phyloP scores from a whole-genome alignment of 2,888 invertebrate species.

The Callosobruchus maculatus region DNA sequence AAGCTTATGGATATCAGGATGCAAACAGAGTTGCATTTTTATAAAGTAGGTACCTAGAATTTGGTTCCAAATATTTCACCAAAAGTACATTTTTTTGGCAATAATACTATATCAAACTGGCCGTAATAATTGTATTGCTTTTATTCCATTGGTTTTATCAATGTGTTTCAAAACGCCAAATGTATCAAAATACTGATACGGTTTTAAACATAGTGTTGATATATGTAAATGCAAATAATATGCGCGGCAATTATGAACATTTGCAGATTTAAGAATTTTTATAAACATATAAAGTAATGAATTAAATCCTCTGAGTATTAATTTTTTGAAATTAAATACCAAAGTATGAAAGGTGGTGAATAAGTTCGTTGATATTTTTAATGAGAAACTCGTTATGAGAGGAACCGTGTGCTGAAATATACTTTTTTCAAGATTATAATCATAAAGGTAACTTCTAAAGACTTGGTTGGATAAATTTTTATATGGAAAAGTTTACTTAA shows the following conservation, averaged over 20 bases:
- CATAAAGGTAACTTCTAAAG: no score
- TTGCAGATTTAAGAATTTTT: no score
- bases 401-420: no score
- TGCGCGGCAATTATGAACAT: neutral
- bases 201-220: neutral
- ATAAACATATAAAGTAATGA: no score
- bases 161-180: neutral
- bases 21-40: constrained; percentile 33
- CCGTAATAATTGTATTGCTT: constrained; percentile 48
- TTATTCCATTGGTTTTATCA: constrained; percentile 32
- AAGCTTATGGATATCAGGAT: constrained; percentile 49
- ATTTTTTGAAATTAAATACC: no score
- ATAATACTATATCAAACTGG: constrained; percentile 63
- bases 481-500: no score
- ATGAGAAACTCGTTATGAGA: no score
- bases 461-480: no score
- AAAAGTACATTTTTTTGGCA: constrained; percentile 46
- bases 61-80: constrained; percentile 48
- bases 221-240: neutral
- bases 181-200: neutral
- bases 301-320: no score
- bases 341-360: no score
- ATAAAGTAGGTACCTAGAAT: constrained; percentile 42
- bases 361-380: no score
- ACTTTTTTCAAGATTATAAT: no score